Conservation (phyloP, 2,888 invertebrate species). For the Frankliniella intonsa region DNA sequence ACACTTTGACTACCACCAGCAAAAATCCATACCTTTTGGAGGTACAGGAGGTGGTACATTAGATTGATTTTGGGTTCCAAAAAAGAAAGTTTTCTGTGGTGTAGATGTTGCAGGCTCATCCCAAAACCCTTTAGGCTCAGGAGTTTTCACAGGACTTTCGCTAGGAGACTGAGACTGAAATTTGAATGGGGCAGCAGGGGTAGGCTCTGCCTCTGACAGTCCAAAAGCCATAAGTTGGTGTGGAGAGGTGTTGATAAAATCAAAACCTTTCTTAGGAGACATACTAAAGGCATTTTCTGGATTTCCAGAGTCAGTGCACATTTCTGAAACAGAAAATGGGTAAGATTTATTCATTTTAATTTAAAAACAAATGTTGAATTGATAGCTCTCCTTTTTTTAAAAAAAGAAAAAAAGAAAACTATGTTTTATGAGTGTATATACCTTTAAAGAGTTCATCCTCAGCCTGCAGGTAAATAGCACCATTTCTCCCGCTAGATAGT, state of each 20-base stretch:
- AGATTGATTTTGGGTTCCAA: not conserved
- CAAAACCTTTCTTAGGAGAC: conserved; percentile 52
- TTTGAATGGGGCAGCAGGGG: not conserved
- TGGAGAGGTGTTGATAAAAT: conserved; percentile 47
- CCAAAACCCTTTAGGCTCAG: not conserved
- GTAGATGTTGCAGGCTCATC: not conserved
- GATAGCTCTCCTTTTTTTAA: not conserved
- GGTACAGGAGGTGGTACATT: not conserved
- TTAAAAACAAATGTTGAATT: not conserved
- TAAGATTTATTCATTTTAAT: not conserved
- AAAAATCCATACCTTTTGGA: not conserved
- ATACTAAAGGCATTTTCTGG: conserved; percentile 31
- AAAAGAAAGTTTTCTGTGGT: not conserved
- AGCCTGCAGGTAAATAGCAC: conserved; percentile 59
- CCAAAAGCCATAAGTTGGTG: conserved; percentile 9
- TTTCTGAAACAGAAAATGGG: not conserved
- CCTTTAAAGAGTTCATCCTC: conserved; percentile 49
- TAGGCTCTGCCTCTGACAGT: not conserved
- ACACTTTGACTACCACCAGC: no score
- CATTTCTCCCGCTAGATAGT: conserved; percentile 59
- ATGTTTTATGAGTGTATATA: conserved; percentile 30
- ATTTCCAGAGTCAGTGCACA: not conserved
- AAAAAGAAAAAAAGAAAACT: not conserved
- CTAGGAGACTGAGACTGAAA: not conserved
- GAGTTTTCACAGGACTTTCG: not conserved